These are phyloP conservation scores for Sturmia bella DNA, from an alignment of 2,888 invertebrate species.

Conservation along the genomic window DNA sequence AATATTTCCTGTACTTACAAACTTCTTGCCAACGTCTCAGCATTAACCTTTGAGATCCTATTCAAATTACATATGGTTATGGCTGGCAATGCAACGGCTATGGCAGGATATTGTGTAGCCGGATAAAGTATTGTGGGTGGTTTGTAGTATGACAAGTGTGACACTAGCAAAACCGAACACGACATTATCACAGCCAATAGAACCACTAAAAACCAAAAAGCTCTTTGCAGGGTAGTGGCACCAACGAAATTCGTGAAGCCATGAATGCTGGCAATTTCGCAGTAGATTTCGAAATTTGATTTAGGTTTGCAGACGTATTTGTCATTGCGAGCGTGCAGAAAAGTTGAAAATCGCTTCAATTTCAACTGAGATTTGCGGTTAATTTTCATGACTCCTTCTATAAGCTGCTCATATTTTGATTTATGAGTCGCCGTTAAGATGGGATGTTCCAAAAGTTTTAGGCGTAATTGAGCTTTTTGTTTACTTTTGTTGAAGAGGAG, in stretches of 20 bases:
- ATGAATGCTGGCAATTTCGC: conserved; percentile 79
- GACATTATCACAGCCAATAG: conserved; percentile 83
- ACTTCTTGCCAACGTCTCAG: conserved; percentile 76
- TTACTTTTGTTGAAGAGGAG: neutral
- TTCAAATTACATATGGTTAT: conserved; percentile 84
- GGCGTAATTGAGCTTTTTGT: conserved; percentile 42
- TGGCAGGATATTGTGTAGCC: conserved; percentile 82
- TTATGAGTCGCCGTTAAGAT: conserved; percentile 41
- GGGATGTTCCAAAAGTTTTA: conserved; percentile 67
- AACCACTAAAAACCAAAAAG: conserved; percentile 84
- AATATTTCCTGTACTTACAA: conserved; percentile 77
- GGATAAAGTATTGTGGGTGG: conserved; percentile 84
- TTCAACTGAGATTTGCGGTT: neutral
- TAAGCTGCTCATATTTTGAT: conserved; percentile 27
- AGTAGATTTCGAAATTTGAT: conserved; percentile 78
- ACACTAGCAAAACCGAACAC: conserved; percentile 83
- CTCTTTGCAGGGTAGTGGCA: conserved; percentile 76
- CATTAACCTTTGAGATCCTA: conserved; percentile 81
- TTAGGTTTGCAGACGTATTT: conserved; percentile 75
- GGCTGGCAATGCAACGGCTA: conserved; percentile 83
- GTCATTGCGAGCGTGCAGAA: conserved; percentile 75
- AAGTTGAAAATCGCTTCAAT: conserved; percentile 68
- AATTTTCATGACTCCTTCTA: conserved; percentile 3
- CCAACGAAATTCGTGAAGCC: conserved; percentile 77
- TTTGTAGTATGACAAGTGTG: conserved; percentile 83